Conservation (phyloP, 2,888 invertebrate genomes). For the Actias luna region DNA sequence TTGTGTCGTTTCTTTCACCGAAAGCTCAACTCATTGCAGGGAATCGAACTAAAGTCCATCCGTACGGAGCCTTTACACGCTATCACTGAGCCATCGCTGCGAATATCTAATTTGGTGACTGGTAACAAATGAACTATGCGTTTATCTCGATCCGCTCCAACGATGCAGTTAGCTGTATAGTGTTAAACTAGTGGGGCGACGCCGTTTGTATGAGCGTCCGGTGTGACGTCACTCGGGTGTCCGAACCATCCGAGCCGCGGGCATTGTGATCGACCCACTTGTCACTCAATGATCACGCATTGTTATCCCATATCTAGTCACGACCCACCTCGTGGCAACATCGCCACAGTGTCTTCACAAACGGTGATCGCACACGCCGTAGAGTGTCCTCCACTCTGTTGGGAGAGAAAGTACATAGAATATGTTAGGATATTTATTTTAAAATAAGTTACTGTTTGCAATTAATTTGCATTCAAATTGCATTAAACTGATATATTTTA, state of each 20-base stretch:
- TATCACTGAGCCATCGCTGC: too few species aligned
- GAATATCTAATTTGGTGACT: not conserved
- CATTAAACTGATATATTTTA: too few species aligned
- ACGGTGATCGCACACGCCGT: too few species aligned
- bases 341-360: not conserved
- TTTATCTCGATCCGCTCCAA: not conserved
- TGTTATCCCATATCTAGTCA: slow-evolving; percentile 44
- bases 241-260: slow-evolving; percentile 20
- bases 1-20: too few species aligned
- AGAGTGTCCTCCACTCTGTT: too few species aligned
- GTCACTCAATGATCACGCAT: slow-evolving; percentile 48
- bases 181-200: not conserved
- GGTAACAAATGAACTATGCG: not conserved
- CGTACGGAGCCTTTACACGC: too few species aligned
- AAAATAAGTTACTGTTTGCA: too few species aligned
- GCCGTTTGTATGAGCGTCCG: slow-evolving; percentile 41
- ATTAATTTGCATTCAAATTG: too few species aligned
- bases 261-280: slow-evolving; percentile 44
- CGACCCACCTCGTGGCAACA: slow-evolving; percentile 6
- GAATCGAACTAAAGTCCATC: too few species aligned
- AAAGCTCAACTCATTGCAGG: too few species aligned
- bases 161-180: not conserved
- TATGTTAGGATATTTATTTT: too few species aligned
- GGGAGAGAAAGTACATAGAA: too few species aligned
- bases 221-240: slow-evolving; percentile 35